Evolutionary conservation across 2,797 vertebrate genomes (phyloP).

Genomic region (Allobates femoralis): DNA sequence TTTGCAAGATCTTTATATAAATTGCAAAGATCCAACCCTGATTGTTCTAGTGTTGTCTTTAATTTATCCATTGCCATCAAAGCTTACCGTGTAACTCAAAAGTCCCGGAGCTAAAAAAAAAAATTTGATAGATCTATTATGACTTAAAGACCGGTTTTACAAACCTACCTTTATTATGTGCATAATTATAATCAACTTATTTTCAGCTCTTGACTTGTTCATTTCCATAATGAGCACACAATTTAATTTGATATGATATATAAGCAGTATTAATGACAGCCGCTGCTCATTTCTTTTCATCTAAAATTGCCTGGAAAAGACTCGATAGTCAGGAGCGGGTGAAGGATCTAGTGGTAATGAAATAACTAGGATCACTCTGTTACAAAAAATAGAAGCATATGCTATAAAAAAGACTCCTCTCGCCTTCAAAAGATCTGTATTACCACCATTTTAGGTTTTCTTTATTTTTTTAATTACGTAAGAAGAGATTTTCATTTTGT

Average conservation of each 20-base stretch:
- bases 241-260: neutral
- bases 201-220: neutral
- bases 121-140: neutral
- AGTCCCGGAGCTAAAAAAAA: neutral
- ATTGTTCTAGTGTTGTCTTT: neutral
- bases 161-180: neutral
- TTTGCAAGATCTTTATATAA: neutral
- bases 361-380: neutral
- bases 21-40: neutral
- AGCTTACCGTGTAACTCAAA: neutral
- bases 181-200: constrained; percentile 9
- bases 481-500: no score
- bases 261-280: neutral
- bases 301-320: neutral
- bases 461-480: neutral
- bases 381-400: neutral
- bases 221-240: constrained; percentile 16
- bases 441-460: neutral
- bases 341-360: neutral
- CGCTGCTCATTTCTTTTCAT: neutral
- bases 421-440: no score
- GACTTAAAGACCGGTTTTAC: neutral
- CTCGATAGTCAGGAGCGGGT: neutral
- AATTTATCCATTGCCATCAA: neutral
- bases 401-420: neutral